These are phyloP conservation scores for Neotragus pygmaeus DNA, from an alignment of 2,113 vertebrate species.

Conservation along the genomic window DNA sequence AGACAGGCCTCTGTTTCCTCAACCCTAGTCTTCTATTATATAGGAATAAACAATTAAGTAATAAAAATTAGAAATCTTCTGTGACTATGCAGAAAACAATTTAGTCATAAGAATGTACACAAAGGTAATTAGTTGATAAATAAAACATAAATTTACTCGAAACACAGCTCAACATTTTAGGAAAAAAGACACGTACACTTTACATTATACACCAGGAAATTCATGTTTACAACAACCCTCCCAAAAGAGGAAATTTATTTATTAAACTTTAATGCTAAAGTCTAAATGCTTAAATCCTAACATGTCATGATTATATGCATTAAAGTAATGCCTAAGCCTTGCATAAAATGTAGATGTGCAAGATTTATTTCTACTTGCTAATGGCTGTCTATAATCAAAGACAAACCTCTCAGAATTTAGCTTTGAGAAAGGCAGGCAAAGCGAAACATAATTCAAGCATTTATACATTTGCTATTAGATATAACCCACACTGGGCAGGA, in stretches of 20 bases:
- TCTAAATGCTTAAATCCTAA: slow-evolving; percentile 22
- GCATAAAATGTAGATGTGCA: background rate
- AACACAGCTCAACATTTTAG: background rate
- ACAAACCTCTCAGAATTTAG: slow-evolving; percentile 23
- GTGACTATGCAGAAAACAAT: background rate
- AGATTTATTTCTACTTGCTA: slow-evolving; percentile 38
- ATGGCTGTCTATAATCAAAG: slow-evolving; percentile 8
- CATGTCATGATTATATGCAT: background rate
- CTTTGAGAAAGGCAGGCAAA: slow-evolving; percentile 25
- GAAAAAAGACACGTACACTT: background rate
- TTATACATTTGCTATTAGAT: slow-evolving; percentile 32
- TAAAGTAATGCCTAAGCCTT: background rate
- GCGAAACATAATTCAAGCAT: slow-evolving; percentile 15
- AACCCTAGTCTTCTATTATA: background rate
- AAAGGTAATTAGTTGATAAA: slow-evolving; percentile 4
- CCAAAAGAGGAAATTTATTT: background rate
- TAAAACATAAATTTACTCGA: background rate
- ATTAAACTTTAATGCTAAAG: slow-evolving; percentile 9
- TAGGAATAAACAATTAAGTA: slow-evolving; percentile 11
- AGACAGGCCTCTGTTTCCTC: background rate
- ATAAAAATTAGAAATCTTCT: background rate
- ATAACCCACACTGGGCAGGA: background rate
- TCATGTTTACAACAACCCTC: background rate
- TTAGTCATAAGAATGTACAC: slow-evolving; percentile 22
- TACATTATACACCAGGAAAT: background rate